Percentiles rank a stretch among this genome's conserved stretches.
Evolutionary conservation across 2,888 invertebrate species (phyloP).

Genomic region (Molorchus minor): DNA sequence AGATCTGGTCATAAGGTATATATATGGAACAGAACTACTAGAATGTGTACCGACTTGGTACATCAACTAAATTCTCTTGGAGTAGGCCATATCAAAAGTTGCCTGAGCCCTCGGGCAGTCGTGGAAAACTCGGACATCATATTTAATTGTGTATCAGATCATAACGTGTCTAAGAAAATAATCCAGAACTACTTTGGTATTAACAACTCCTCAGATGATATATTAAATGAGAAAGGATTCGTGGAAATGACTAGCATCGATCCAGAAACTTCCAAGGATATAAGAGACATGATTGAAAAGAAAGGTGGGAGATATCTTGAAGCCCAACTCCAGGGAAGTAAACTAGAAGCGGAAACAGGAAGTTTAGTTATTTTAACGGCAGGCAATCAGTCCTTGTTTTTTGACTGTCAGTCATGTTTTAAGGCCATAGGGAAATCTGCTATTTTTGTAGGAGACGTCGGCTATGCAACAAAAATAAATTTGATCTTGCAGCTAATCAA

Average conservation of each 20-base stretch:
- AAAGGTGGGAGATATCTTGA: conserved; percentile 93
- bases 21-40: conserved; percentile 88
- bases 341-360: conserved; percentile 88
- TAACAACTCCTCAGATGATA: conserved; percentile 75
- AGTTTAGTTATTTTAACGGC: conserved; percentile 89
- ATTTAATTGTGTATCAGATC: conserved; percentile 94
- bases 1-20: conserved; percentile 93
- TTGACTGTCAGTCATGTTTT: conserved; percentile 94
- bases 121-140: conserved; percentile 91
- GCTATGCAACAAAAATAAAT: conserved; percentile 92
- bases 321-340: conserved; percentile 90
- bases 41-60: conserved; percentile 33
- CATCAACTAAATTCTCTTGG: conserved; percentile 29
- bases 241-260: conserved; percentile 97
- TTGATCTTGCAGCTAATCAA: conserved; percentile 83
- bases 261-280: conserved; percentile 90
- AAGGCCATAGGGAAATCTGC: conserved; percentile 82
- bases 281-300: conserved; percentile 87
- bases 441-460: conserved; percentile 33
- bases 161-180: conserved; percentile 91
- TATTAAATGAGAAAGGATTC: conserved; percentile 83
- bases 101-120: conserved; percentile 90
- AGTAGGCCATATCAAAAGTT: conserved; percentile 68
- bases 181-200: conserved; percentile 96
- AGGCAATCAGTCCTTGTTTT: conserved; percentile 87